phyloP scores from a whole-genome alignment of 2,113 vertebrate species.

The Tyto alba region DNA sequence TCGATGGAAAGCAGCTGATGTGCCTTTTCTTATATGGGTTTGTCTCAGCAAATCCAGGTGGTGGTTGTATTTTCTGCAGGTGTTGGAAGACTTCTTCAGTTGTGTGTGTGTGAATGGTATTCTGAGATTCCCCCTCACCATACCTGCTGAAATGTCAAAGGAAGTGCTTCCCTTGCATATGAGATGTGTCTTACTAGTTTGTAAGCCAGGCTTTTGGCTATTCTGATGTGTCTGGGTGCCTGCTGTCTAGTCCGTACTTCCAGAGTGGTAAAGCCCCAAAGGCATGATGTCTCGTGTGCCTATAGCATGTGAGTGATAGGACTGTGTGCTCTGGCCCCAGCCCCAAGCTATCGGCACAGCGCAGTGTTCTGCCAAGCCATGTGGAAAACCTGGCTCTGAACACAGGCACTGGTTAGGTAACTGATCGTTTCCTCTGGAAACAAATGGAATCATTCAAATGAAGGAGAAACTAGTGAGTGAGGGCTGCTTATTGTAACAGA shows the following conservation, averaged over 20 bases:
- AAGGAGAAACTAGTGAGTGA: neutral
- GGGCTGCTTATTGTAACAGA: constrained; percentile 27
- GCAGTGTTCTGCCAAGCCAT: neutral
- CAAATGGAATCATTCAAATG: neutral
- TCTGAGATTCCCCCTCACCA: neutral
- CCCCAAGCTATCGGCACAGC: neutral
- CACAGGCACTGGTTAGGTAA: neutral
- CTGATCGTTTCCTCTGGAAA: constrained; percentile 38
- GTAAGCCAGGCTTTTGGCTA: neutral
- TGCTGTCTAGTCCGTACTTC: neutral
- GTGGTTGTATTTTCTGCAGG: neutral
- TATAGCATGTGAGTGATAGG: neutral
- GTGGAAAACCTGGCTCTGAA: constrained; percentile 12
- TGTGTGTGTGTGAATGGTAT: rapidly evolving
- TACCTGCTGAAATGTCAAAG: neutral
- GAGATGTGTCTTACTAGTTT: neutral
- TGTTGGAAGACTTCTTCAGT: neutral
- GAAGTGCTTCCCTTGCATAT: neutral
- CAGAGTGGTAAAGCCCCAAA: neutral
- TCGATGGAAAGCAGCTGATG: neutral
- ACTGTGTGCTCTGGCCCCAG: neutral
- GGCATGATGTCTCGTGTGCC: neutral
- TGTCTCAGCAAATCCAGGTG: neutral
- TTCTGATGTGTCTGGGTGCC: neutral
- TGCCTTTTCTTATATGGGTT: neutral